These are phyloP conservation scores for Ardeotis arabs DNA, from an alignment of 2,113 vertebrate genomes.

Conservation along the genomic window DNA sequence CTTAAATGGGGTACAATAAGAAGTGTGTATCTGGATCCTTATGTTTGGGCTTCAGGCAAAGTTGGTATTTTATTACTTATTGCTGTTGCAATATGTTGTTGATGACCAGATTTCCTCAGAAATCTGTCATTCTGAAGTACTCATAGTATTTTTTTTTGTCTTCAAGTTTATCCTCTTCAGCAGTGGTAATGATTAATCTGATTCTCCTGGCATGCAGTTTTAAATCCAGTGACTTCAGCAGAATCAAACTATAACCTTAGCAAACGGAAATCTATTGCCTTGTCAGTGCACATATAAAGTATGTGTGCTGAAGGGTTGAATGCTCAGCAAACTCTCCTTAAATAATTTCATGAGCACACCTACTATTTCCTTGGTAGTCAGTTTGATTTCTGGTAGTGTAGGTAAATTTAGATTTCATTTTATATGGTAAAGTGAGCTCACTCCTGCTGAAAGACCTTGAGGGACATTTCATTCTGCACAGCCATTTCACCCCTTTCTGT, in stretches of 20 bases:
- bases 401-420: not conserved
- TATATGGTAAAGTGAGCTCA: not conserved
- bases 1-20: not conserved
- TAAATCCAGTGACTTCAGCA: slow-evolving; percentile 14
- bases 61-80: not conserved
- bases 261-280: not conserved
- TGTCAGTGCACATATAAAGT: not conserved
- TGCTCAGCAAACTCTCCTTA: not conserved
- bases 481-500: not conserved
- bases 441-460: not conserved
- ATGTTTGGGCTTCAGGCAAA: not conserved
- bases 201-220: not conserved
- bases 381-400: not conserved
- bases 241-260: not conserved
- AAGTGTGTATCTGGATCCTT: not conserved
- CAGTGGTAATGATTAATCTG: not conserved
- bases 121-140: not conserved
- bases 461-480: not conserved
- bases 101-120: slow-evolving; percentile 5
- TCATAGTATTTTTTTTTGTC: not conserved
- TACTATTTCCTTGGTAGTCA: not conserved
- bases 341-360: not conserved
- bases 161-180: not conserved
- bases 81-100: not conserved
- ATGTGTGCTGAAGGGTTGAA: not conserved